phyloP scores from a whole-genome alignment of 1,140 invertebrate species.

The Penaeus indicus region DNA sequence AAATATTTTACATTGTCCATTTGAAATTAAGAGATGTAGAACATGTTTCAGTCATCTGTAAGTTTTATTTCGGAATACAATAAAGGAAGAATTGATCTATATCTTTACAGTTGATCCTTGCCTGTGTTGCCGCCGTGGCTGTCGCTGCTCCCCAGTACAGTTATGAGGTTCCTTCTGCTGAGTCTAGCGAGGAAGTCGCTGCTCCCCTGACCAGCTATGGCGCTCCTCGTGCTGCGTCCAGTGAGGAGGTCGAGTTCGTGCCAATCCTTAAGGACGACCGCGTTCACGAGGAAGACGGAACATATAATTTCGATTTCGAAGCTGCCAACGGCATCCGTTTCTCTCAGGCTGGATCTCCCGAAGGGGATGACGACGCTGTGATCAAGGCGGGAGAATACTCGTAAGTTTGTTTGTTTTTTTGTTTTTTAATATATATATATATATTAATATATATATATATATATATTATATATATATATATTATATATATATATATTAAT shows the following conservation, averaged over 20 bases:
- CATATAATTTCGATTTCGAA: conserved; percentile 16
- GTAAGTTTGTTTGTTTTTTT: background rate
- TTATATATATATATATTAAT: no score
- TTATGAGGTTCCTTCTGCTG: no score
- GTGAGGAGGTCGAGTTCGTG: background rate
- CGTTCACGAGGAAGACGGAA: conserved; percentile 26
- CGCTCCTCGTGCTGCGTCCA: background rate
- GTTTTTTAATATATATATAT: no score
- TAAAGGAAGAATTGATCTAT: no score
- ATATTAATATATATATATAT: no score
- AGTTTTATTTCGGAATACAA: no score
- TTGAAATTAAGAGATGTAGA: no score
- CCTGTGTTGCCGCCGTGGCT: background rate
- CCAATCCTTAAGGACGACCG: conserved; percentile 39
- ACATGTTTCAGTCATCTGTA: no score
- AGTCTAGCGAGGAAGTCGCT: no score
- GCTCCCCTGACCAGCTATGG: background rate
- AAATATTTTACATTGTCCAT: no score
- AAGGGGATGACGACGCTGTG: background rate
- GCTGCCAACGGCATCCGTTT: conserved; percentile 23
- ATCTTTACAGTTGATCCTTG: conserved; percentile 14
- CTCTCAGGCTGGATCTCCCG: conserved; percentile 9
- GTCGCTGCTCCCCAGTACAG: conserved; percentile 7
- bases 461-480: no score
- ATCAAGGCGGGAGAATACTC: conserved; percentile 28